A percentile compares a stretch with the other conserved stretches of the same genome.
These are phyloP conservation scores for Scartelaos histophorus DNA, from an alignment of 2,113 vertebrate species.

Conservation along the genomic window DNA sequence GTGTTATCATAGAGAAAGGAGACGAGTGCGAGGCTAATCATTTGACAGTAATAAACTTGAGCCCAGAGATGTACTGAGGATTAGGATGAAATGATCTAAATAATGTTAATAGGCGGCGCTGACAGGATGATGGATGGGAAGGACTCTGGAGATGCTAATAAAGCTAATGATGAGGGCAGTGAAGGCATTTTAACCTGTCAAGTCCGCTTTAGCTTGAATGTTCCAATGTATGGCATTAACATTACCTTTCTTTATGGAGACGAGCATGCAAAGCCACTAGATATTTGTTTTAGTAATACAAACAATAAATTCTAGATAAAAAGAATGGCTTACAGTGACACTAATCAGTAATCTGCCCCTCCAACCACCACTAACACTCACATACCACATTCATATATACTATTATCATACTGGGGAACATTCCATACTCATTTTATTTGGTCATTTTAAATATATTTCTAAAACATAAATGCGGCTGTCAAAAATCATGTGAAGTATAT, in stretches of 20 bases:
- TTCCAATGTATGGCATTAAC: too few species aligned
- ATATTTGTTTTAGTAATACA: not conserved
- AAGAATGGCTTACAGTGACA: too few species aligned
- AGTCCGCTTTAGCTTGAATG: not conserved
- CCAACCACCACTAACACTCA: too few species aligned
- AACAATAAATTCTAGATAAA: too few species aligned
- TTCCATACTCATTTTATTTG: too few species aligned
- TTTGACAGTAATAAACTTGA: slow-evolving; percentile 12
- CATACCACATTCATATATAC: too few species aligned
- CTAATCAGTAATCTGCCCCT: too few species aligned
- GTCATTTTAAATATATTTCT: too few species aligned
- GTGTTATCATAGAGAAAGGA: not conserved
- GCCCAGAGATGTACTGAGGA: not conserved
- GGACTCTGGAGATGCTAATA: not conserved
- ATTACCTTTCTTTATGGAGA: too few species aligned
- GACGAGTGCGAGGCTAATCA: not conserved
- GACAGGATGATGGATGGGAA: not conserved
- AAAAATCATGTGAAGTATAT: too few species aligned
- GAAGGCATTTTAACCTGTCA: not conserved
- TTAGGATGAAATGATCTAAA: not conserved
- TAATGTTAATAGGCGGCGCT: not conserved
- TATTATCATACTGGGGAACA: too few species aligned
- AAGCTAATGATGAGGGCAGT: not conserved
- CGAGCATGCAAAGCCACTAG: not conserved
- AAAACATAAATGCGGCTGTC: too few species aligned